Conservation (phyloP, 2,888 invertebrate genomes). For the Scaptomyza polygonia region DNA sequence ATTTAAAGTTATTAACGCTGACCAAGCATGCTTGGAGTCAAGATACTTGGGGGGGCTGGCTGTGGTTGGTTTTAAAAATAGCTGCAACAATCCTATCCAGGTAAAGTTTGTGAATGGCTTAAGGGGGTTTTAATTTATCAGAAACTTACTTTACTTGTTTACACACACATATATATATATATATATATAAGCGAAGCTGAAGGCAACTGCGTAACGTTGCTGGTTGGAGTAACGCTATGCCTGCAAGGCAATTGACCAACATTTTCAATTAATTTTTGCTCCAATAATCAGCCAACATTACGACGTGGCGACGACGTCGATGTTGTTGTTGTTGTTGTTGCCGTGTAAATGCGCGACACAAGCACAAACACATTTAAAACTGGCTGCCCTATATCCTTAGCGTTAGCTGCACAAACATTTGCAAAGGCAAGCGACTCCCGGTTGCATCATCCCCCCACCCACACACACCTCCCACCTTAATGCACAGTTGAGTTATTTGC, state of each 20-base stretch:
- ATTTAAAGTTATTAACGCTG: slow-evolving; percentile 70
- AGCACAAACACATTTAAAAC: neutral
- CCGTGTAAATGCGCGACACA: slow-evolving; percentile 51
- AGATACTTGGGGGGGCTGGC: neutral
- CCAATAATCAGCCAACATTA: slow-evolving; percentile 79
- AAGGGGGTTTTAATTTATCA: slow-evolving; percentile 40
- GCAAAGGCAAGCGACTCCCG: slow-evolving; percentile 28
- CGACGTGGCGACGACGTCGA: slow-evolving; percentile 26
- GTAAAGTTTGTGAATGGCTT: slow-evolving; percentile 22
- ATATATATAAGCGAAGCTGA: slow-evolving; percentile 12
- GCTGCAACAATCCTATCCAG: slow-evolving; percentile 30
- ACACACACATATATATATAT: neutral
- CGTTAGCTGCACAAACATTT: slow-evolving; percentile 61
- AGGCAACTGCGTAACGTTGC: slow-evolving; percentile 23
- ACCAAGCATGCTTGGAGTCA: neutral
- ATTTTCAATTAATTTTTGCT: slow-evolving; percentile 84
- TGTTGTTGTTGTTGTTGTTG: slow-evolving; percentile 27
- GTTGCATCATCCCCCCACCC: too few relatives aligned
- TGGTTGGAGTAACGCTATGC: slow-evolving; percentile 4
- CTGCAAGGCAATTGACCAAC: slow-evolving; percentile 80
- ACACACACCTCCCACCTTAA: slow-evolving; percentile 31
- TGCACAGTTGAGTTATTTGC: slow-evolving; percentile 80
- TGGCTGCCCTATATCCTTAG: slow-evolving; percentile 31
- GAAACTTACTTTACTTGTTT: slow-evolving; percentile 40
- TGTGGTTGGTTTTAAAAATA: slow-evolving; percentile 38